These are phyloP conservation scores for Oreochromis niloticus DNA, from an alignment of 2,113 vertebrate genomes.

Conservation along the genomic window DNA sequence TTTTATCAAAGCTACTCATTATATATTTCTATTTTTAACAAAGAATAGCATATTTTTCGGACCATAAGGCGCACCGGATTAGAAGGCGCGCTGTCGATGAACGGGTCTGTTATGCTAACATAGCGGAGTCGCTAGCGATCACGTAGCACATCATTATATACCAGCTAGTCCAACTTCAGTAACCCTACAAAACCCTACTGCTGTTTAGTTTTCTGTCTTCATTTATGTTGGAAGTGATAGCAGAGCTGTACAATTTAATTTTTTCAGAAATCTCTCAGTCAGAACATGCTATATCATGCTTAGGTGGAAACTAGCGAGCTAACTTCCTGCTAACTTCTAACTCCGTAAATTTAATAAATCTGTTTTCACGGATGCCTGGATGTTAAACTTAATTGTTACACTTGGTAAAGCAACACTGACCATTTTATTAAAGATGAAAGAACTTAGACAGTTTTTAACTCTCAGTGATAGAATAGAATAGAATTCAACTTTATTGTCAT, in stretches of 20 bases:
- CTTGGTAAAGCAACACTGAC: not conserved
- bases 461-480: no score
- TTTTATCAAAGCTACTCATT: not conserved
- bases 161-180: not conserved
- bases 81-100: not conserved
- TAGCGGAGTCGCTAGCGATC: not conserved
- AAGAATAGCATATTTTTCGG: not conserved
- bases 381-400: not conserved
- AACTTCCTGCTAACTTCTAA: not conserved
- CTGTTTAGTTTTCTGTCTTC: not conserved
- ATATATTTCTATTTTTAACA: not conserved
- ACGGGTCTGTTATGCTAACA: not conserved
- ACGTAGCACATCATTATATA: not conserved
- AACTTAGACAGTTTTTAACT: not conserved
- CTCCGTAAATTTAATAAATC: rapidly evolving
- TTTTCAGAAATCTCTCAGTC: not conserved
- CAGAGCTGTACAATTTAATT: rapidly evolving
- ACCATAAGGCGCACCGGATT: not conserved
- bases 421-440: not conserved
- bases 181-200: not conserved
- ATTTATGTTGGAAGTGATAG: not conserved
- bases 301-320: not conserved
- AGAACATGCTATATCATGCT: not conserved
- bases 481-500: no score
- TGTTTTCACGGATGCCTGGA: not conserved